Percentiles rank a stretch among this genome's conserved stretches.
These are phyloP conservation scores for Chrysolina haemoptera DNA, from an alignment of 2,888 invertebrate species.

Conservation along the genomic window DNA sequence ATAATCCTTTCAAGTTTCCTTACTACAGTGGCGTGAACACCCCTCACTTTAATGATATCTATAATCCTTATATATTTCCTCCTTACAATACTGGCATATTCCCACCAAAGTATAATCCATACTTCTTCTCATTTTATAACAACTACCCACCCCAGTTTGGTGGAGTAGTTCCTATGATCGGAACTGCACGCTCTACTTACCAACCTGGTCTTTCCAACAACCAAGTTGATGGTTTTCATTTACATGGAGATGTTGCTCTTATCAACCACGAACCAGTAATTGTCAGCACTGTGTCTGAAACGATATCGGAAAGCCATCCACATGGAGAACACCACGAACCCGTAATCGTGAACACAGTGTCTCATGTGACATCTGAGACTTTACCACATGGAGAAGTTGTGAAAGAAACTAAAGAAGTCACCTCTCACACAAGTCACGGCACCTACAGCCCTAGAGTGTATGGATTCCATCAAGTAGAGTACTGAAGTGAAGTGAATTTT, in stretches of 20 bases:
- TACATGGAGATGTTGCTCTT: not conserved
- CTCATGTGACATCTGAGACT: too few relatives aligned
- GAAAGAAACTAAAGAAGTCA: not conserved
- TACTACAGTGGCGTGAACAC: not conserved
- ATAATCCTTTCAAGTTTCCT: not conserved
- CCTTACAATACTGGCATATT: not conserved
- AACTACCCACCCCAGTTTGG: not conserved
- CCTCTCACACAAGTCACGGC: not conserved
- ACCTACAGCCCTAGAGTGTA: not conserved
- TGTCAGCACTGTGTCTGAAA: not conserved
- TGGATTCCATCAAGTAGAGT: not conserved
- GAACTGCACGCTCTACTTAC: too few relatives aligned
- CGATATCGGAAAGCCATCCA: not conserved
- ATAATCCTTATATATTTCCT: not conserved
- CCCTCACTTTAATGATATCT: not conserved
- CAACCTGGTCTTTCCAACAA: not conserved
- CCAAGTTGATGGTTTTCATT: not conserved
- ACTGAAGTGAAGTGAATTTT: too few relatives aligned
- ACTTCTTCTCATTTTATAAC: not conserved
- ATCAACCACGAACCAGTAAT: not conserved
- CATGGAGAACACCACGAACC: slow-evolving; percentile 1
- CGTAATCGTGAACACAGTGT: too few relatives aligned
- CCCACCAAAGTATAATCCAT: not conserved
- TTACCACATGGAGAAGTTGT: not conserved
- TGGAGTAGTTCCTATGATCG: not conserved